Base-by-base conservation (phyloP, 1,140 invertebrate genomes). In the Holcopasites calliopsidis region DNA sequence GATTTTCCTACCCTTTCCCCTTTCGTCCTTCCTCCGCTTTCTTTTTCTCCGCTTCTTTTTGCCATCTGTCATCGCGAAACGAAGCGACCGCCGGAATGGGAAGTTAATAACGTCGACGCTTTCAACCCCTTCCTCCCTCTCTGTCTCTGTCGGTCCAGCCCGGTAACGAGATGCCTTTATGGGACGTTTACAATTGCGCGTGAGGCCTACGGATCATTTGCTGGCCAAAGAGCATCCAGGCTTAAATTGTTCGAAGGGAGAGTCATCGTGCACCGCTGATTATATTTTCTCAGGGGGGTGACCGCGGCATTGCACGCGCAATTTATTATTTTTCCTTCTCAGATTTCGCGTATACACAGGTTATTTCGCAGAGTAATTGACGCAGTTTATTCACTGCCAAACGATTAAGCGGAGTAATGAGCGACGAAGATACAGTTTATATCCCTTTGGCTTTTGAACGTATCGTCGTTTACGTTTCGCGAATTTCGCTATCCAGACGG, bases 1-100 rank as follows among this genome's bases (percentile, higher is more conserved):
- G 71, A 74, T 76, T 83, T 62, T 54, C 38, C 79, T 86, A 75
- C 70, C 76, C 28, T 55, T 74, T 72, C 72, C 35, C 16, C 7
- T 10, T 13, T n/a, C 3, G 18, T 21, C 40, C 11, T 13, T 4
- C 38, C 23, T 23, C 26, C 23, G 21, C 13, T 26, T 31, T 23
- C 16, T 2, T 21, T 33, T 40, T 26, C 11, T 23, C 7, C 42
- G 6, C 11, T 3, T 7, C 21, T 50, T 16, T 47, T 21, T 21
- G 5, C 23, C 42, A 23, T 16, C 31, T 13, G 38, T 21, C 31
- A 28, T 26, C 55, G 55, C 21, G 18, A 60, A 61, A 61, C 55
- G 68, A 70, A 58, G 16, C 54, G 21, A 49, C 47, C 23, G 40
- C 35, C 70, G 60, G 33, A 44, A 38, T 33, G 18, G 38, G 10